Conservation (phyloP, 1,140 invertebrate species). For the Brachionus rotundiformis region DNA sequence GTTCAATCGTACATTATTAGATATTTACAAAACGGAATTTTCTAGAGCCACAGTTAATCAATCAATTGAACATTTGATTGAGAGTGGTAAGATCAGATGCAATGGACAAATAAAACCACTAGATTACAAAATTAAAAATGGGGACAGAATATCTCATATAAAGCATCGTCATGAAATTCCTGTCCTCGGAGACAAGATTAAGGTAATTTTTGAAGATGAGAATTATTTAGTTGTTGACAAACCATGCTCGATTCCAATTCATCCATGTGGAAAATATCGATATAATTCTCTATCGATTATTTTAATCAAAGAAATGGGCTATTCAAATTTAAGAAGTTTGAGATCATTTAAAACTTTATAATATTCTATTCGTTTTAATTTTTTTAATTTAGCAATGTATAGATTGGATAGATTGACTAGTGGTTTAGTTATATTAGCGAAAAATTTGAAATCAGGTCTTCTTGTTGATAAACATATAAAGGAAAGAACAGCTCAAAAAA, state of each 20-base stretch:
- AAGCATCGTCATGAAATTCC: conserved; percentile 94
- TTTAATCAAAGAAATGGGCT: conserved; percentile 89
- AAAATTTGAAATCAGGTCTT: conserved; percentile 67
- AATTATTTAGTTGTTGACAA: conserved; percentile 99
- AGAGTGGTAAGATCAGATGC: conserved; percentile 84
- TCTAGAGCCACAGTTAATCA: conserved; percentile 73
- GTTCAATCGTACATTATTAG: conserved; percentile 88
- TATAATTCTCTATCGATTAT: conserved; percentile 95
- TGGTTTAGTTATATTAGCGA: conserved; percentile 86
- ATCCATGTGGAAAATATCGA: conserved; percentile 91
- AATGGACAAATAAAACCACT: conserved; percentile 87
- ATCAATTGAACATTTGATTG: conserved; percentile 76
- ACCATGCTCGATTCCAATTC: conserved; percentile 97
- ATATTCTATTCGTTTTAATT: not conserved
- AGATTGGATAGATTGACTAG: conserved; percentile 83
- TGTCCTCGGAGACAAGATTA: conserved; percentile 84
- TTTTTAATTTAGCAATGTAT: conserved; percentile 62
- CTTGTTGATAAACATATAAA: conserved; percentile 72
- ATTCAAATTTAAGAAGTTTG: conserved; percentile 88
- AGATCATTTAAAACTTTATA: conserved; percentile 21
- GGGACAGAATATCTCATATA: conserved; percentile 68
- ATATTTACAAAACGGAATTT: conserved; percentile 91
- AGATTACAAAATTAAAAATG: conserved; percentile 87
- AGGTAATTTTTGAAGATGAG: conserved; percentile 93
- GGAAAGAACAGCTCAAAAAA: conserved; percentile 85